Evolutionary conservation across 2,888 invertebrate species (phyloP).

Genomic region (Eupeodes luniger): DNA sequence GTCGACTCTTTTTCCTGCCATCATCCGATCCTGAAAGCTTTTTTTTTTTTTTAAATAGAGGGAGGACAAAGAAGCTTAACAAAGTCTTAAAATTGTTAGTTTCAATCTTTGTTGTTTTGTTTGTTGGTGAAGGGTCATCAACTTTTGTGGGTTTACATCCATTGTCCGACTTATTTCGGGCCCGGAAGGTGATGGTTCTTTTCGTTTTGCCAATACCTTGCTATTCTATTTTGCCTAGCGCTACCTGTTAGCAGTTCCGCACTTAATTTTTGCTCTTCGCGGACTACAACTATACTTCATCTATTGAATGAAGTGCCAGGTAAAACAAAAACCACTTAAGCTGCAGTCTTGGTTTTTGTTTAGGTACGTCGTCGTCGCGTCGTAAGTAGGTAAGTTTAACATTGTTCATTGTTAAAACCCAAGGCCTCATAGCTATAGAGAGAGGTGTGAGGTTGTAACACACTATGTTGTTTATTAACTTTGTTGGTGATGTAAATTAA

Average conservation of each 20-base stretch:
- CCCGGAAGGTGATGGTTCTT: slow-evolving; percentile 18
- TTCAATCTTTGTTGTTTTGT: slow-evolving; percentile 63
- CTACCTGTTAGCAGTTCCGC: slow-evolving; percentile 17
- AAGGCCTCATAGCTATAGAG: not conserved
- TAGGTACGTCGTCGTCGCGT: not conserved
- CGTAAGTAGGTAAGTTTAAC: not conserved
- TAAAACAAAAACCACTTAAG: slow-evolving; percentile 66
- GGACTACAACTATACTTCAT: slow-evolving; percentile 13
- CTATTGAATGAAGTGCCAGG: slow-evolving; percentile 59
- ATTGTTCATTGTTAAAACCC: not conserved
- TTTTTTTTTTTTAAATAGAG: slow-evolving; percentile 3
- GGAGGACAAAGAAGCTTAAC: slow-evolving; percentile 59
- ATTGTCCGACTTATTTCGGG: slow-evolving; percentile 5
- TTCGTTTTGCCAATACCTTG: slow-evolving; percentile 6
- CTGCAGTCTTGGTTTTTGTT: slow-evolving; percentile 10
- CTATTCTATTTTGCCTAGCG: no score
- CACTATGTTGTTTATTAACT: slow-evolving; percentile 27
- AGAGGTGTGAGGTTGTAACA: slow-evolving; percentile 23
- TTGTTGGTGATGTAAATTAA: slow-evolving; percentile 52
- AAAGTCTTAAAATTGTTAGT: slow-evolving; percentile 67
- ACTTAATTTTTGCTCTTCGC: slow-evolving; percentile 59
- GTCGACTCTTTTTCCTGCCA: not conserved
- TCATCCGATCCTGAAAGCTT: slow-evolving; percentile 29
- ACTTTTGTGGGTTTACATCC: not conserved
- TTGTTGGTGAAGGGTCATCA: slow-evolving; percentile 24